Evolutionary conservation across 2,113 vertebrate species (phyloP).

Genomic region (Nycticebus coucang): DNA sequence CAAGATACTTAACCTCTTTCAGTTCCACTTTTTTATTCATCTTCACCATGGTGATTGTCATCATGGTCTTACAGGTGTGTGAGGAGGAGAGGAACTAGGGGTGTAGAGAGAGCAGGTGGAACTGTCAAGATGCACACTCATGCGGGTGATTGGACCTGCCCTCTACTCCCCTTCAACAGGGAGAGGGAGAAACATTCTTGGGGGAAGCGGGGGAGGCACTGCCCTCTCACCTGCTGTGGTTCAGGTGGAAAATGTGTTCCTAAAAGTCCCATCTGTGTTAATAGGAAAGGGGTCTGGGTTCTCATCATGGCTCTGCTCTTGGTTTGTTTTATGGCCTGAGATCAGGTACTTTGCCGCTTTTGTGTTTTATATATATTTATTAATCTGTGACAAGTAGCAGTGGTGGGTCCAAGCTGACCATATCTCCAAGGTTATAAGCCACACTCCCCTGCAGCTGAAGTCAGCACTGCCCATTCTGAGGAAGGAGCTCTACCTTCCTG

Average conservation of each 20-base stretch:
- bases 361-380: neutral
- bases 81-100: neutral
- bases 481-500: neutral
- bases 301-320: neutral
- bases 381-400: neutral
- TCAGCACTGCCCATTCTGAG: neutral
- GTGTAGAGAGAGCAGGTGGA: neutral
- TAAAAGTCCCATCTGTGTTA: neutral
- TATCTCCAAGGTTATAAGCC: neutral
- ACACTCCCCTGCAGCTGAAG: neutral
- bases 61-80: neutral
- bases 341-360: neutral
- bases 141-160: neutral
- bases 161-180: neutral
- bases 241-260: neutral
- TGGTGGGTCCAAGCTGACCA: neutral
- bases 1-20: neutral
- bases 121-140: neutral
- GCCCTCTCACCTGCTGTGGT: neutral
- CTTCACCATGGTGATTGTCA: neutral
- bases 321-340: neutral
- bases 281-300: neutral
- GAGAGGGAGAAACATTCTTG: neutral
- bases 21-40: neutral
- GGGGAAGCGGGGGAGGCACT: neutral